A percentile compares a stretch with the other conserved stretches of the same genome.
These are phyloP conservation scores for Perca fluviatilis DNA, from an alignment of 2,113 vertebrate genomes.

Conservation along the genomic window DNA sequence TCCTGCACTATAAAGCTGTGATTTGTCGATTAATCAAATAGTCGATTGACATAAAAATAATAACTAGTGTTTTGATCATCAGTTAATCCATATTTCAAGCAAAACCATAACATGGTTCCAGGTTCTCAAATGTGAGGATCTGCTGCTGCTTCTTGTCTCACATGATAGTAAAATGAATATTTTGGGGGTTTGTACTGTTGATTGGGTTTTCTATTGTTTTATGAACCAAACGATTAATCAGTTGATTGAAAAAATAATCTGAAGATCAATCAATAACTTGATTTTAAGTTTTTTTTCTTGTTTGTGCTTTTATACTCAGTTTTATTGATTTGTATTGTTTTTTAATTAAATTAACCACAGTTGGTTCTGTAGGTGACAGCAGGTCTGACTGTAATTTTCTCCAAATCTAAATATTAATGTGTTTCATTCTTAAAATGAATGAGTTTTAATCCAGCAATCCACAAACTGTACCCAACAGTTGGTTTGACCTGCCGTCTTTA, in stretches of 20 bases:
- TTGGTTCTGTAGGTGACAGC: background rate
- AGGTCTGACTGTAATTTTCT: background rate
- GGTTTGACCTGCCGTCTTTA: background rate
- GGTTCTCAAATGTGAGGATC: background rate
- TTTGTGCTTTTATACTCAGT: too few relatives aligned
- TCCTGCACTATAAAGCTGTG: too few relatives aligned
- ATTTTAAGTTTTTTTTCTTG: background rate
- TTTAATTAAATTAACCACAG: background rate
- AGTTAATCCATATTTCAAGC: background rate
- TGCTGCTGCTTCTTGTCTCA: background rate
- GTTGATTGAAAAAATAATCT: background rate
- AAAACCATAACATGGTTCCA: background rate
- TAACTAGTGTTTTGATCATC: background rate
- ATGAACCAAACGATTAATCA: background rate
- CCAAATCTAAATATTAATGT: background rate
- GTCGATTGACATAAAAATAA: background rate
- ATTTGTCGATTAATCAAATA: background rate
- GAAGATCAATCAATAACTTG: background rate
- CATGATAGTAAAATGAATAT: background rate
- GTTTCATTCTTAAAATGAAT: background rate
- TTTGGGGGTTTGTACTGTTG: too few relatives aligned
- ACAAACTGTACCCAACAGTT: background rate
- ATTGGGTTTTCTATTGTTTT: background rate
- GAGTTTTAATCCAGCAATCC: background rate
- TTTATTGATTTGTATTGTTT: background rate